phyloP scores from a whole-genome alignment of 2,888 invertebrate species.

The Halictus ligatus region DNA sequence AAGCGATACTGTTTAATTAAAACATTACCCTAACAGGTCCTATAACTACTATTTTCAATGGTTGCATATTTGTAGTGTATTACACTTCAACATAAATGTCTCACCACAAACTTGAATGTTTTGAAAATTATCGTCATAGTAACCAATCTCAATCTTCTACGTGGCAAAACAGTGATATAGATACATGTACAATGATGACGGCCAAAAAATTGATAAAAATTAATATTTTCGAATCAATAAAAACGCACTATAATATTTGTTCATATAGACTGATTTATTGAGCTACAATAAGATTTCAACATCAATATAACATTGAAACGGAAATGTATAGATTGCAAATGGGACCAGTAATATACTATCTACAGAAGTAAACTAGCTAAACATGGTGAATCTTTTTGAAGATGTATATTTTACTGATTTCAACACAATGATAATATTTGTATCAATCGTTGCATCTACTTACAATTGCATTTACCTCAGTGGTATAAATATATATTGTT shows the following conservation, averaged over 20 bases:
- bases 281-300: conserved; percentile 28
- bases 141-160: conserved; percentile 35
- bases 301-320: conserved; percentile 9
- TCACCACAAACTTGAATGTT: conserved; percentile 45
- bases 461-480: conserved; percentile 20
- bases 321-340: conserved; percentile 6
- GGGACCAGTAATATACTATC: conserved; percentile 9
- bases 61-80: conserved; percentile 63
- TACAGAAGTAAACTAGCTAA: conserved; percentile 20
- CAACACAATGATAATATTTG: conserved; percentile 8
- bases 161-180: not conserved
- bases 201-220: not conserved
- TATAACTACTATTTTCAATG: conserved; percentile 86
- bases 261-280: conserved; percentile 25
- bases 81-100: conserved; percentile 1
- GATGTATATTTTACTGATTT: conserved; percentile 5
- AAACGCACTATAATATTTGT: conserved; percentile 14
- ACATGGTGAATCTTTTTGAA: not conserved
- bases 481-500: not conserved
- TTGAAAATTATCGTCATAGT: conserved; percentile 56
- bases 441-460: conserved; percentile 11
- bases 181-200: not conserved
- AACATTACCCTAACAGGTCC: conserved; percentile 86
- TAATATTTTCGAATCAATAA: not conserved
- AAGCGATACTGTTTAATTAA: not conserved